Evolutionary conservation across 2,888 invertebrate species (phyloP).

Genomic region (Pedicia rivosa): DNA sequence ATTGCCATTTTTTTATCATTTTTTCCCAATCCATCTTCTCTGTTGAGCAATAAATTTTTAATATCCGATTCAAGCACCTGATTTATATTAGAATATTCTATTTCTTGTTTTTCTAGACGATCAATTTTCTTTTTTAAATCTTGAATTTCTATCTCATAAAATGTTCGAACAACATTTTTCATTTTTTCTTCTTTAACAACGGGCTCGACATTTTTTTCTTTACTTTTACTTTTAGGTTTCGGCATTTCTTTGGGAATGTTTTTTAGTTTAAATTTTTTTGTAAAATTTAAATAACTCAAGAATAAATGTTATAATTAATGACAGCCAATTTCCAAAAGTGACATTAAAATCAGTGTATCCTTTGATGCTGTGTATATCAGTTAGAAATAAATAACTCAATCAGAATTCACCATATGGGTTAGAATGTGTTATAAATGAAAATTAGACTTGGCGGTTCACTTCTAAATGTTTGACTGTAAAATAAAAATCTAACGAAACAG

Average conservation of each 20-base stretch:
- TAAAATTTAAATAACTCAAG: not conserved
- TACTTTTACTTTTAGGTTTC: slow-evolving; percentile 30
- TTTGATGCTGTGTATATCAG: too few relatives aligned
- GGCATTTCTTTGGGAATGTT: slow-evolving; percentile 29
- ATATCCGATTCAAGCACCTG: too few relatives aligned
- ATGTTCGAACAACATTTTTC: slow-evolving; percentile 49
- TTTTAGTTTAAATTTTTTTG: slow-evolving; percentile 1
- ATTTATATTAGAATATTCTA: slow-evolving; percentile 50
- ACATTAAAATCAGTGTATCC: too few relatives aligned
- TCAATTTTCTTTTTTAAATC: slow-evolving; percentile 70
- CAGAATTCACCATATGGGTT: too few relatives aligned
- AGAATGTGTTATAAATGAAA: too few relatives aligned
- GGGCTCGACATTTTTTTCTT: slow-evolving; percentile 20
- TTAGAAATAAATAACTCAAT: too few relatives aligned
- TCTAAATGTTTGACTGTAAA: too few relatives aligned
- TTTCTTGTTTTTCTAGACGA: slow-evolving; percentile 49
- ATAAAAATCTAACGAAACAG: too few relatives aligned
- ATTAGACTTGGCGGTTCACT: too few relatives aligned
- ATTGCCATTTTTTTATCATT: slow-evolving; percentile 55
- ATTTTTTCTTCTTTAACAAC: not conserved
- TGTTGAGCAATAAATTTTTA: too few relatives aligned
- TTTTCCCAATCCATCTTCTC: slow-evolving; percentile 69
- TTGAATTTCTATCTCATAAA: slow-evolving; percentile 65
- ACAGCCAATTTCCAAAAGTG: too few relatives aligned
- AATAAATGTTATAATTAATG: not conserved